phyloP scores from a whole-genome alignment of 2,113 vertebrate species.

The Festucalex cinctus region DNA sequence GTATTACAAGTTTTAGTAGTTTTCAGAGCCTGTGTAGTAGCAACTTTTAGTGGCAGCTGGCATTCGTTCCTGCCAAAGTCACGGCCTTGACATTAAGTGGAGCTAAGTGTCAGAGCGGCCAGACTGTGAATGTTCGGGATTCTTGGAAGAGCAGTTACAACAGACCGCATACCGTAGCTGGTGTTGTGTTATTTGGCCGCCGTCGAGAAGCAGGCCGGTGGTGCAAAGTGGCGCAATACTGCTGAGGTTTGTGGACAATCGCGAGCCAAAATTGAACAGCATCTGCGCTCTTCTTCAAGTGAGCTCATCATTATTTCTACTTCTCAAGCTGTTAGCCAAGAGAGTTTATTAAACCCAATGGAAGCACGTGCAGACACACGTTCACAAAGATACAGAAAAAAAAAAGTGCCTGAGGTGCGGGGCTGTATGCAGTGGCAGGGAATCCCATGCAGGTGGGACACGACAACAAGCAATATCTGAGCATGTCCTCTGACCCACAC shows the following conservation, averaged over 20 bases:
- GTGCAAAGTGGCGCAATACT: neutral
- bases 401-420: conserved; percentile 2
- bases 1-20: neutral
- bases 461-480: conserved; percentile 28
- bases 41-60: conserved; percentile 31
- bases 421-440: conserved; percentile 4
- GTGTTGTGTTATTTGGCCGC: conserved; percentile 21
- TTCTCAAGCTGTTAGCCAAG: conserved; percentile 13
- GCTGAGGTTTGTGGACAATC: conserved; percentile 4
- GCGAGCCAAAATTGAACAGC: conserved; percentile 12
- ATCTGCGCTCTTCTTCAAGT: conserved; percentile 8
- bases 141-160: conserved; percentile 17
- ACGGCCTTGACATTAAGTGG: conserved; percentile 30
- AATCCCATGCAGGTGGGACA: conserved; percentile 15
- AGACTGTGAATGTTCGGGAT: conserved; percentile 31
- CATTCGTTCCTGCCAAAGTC: conserved; percentile 38
- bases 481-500: conserved; percentile 14
- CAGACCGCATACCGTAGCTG: neutral
- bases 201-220: neutral
- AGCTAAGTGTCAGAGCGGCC: conserved; percentile 17
- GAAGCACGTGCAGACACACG: conserved; percentile 14
- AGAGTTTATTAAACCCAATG: conserved; percentile 6
- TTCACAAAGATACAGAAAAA: conserved; percentile 20
- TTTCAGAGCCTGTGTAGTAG: neutral
- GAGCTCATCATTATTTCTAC: conserved; percentile 19